Conservation (phyloP, 2,113 vertebrate genomes). For the Daphoenositta chrysoptera region DNA sequence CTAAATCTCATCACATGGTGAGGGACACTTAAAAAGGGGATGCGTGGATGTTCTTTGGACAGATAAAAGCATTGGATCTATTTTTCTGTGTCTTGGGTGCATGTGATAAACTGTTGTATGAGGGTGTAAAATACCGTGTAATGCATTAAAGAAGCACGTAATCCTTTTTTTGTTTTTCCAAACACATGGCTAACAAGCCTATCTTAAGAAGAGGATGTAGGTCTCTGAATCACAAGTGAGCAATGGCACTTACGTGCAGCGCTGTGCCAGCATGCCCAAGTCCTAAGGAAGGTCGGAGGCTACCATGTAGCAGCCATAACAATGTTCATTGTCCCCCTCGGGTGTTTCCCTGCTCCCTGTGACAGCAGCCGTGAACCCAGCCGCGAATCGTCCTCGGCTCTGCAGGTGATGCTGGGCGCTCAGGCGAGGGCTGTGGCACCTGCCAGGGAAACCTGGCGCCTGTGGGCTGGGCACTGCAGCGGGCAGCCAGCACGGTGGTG, state of each 20-base stretch:
- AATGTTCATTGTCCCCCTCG: fast-evolving
- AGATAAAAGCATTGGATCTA: not conserved
- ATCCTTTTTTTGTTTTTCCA: not conserved
- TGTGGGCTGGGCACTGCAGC: not conserved
- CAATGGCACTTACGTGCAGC: fast-evolving
- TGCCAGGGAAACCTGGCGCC: not conserved
- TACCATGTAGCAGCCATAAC: too few species aligned
- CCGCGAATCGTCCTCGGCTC: fast-evolving
- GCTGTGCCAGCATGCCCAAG: not conserved
- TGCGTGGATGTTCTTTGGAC: not conserved
- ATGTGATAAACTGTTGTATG: not conserved
- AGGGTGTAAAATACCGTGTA: not conserved
- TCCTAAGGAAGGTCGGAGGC: not conserved
- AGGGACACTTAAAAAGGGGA: not conserved
- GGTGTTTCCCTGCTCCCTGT: not conserved
- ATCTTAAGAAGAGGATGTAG: not conserved
- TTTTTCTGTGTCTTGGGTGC: not conserved
- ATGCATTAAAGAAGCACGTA: not conserved
- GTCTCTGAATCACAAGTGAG: not conserved
- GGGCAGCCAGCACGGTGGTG: fast-evolving
- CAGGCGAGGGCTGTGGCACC: not conserved
- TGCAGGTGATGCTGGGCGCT: not conserved
- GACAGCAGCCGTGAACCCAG: not conserved
- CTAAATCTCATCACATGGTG: not conserved
- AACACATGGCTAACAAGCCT: not conserved